Base-by-base conservation (phyloP, 2,888 invertebrate genomes). In the Caenorhabditis macrosperma region DNA sequence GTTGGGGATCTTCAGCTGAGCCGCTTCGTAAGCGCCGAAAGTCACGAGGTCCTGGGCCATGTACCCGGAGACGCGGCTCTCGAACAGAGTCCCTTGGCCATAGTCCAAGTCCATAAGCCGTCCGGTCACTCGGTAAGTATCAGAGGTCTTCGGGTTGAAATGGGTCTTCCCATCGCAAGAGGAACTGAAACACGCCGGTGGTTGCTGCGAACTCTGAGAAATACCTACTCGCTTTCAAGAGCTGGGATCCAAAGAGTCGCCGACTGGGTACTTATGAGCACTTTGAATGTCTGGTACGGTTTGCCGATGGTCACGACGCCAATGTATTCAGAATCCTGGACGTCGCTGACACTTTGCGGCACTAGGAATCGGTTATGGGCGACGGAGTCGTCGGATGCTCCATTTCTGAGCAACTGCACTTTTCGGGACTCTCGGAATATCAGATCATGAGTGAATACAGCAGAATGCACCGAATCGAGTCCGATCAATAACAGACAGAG, bases 251-350 rank as follows among this genome's bases (percentile, higher is more conserved):
- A 75, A 1, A 75, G 54, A 10, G n/a, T 64, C 2, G 66, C 50
- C 1, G 67, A 50, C 1, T 50, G 66, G 1, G 75, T 75, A 7
- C 60, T 50, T n/a, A 75, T 17, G 2, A 54, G 38, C 0, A 67
- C 75, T 26, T 60, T 67, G 33, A 75, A 75, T 17, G 52, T 60
- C 54, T 75, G 75, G 26, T 67, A 59, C 3, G 75, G 75, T 15
- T 41, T 75, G 20, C 75, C 67, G n/a, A 75, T 66, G 1, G 75
- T 75, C 10, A 75, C 41, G n/a, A 60, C 41, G 22, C 75, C 75
- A 33, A 75, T 60, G 60, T 75, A 75, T 44, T 75, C 75, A 12
- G 54, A 61, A 46, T 75, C 75, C 7, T 20, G 20, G 5, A 52
- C 44, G 20, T 75, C 75, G 17, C 54, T 41, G n/a, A 71, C 54